phyloP scores from a whole-genome alignment of 2,113 vertebrate genomes.

The Sialia sialis region DNA sequence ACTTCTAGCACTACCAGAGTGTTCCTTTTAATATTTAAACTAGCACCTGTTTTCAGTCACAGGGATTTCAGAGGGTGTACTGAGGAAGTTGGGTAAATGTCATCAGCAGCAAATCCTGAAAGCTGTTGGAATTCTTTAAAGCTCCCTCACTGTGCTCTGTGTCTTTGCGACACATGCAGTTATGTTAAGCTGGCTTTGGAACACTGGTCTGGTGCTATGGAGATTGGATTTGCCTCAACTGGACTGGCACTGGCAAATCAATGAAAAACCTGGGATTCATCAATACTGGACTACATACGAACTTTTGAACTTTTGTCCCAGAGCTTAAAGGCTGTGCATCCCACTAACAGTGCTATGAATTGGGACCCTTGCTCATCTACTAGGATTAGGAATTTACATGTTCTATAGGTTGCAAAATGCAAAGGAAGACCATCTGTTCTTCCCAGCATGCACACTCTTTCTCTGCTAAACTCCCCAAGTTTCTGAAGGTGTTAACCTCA shows the following conservation, averaged over 20 bases:
- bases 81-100: not conserved
- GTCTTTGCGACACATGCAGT: accelerated
- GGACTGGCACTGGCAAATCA: not conserved
- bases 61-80: not conserved
- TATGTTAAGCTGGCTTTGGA: not conserved
- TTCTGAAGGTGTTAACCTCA: not conserved
- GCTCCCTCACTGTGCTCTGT: not conserved
- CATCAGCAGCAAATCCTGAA: not conserved
- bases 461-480: not conserved
- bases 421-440: not conserved
- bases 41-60: not conserved
- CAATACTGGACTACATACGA: not conserved
- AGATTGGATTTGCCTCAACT: not conserved
- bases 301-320: not conserved
- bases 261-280: not conserved
- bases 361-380: not conserved
- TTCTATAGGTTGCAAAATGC: not conserved
- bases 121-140: not conserved
- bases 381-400: not conserved
- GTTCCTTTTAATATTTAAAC: not conserved
- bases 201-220: accelerated
- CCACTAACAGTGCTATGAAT: accelerated
- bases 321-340: not conserved
- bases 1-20: not conserved
- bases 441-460: not conserved